phyloP scores from a whole-genome alignment of 2,113 vertebrate species.

The Picathartes gymnocephalus region DNA sequence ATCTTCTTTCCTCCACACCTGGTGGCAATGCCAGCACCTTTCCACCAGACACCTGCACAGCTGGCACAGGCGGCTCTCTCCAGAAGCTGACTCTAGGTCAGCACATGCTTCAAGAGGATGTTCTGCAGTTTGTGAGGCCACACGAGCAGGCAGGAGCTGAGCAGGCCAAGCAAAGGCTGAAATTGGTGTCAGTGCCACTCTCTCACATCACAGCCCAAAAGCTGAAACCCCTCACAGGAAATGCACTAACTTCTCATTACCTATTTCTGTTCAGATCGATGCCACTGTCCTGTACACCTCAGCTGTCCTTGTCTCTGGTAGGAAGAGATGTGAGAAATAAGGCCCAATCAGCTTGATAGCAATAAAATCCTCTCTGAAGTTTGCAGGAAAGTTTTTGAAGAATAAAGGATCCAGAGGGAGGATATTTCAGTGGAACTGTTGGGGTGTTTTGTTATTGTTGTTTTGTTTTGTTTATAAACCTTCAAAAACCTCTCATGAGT shows the following conservation, averaged over 20 bases:
- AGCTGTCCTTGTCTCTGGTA: neutral
- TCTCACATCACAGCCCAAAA: neutral
- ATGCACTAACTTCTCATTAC: neutral
- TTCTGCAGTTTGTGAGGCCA: neutral
- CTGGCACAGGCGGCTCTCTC: neutral
- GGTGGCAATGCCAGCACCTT: neutral
- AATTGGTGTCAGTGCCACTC: accelerated
- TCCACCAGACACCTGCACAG: neutral
- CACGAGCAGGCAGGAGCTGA: accelerated
- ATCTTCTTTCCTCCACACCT: neutral
- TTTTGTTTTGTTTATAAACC: neutral
- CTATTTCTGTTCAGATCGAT: neutral
- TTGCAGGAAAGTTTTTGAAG: neutral
- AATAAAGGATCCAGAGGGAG: neutral
- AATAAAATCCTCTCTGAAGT: neutral
- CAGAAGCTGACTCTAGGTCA: neutral
- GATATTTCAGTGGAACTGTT: neutral
- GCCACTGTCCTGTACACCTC: neutral
- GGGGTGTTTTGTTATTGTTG: neutral
- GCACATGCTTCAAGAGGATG: neutral
- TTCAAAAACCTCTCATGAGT: neutral
- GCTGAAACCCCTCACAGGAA: neutral
- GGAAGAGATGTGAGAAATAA: neutral
- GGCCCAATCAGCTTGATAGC: neutral
- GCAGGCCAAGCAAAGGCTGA: neutral